These are phyloP conservation scores for Mycteria americana DNA, from an alignment of 2,797 vertebrate species.

Conservation along the genomic window DNA sequence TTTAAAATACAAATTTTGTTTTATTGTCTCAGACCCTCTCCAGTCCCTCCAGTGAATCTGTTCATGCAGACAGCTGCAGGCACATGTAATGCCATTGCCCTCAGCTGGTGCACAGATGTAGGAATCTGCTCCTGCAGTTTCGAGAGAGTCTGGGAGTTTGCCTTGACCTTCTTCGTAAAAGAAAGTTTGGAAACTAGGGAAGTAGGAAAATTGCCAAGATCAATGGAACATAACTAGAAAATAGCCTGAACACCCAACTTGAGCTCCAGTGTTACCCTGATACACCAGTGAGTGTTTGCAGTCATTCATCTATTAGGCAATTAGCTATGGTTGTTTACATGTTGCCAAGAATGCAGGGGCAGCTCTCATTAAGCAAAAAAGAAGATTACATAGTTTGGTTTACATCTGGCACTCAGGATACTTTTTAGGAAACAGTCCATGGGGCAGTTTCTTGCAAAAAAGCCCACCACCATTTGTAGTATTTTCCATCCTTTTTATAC, in stretches of 20 bases:
- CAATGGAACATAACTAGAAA: neutral
- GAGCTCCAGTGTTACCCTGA: neutral
- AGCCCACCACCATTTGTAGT: neutral
- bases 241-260: neutral
- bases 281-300: neutral
- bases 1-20: neutral
- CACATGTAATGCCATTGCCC: rapidly evolving
- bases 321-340: neutral
- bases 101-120: neutral
- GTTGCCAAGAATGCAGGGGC: neutral
- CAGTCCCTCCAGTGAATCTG: neutral
- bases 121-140: neutral
- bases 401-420: neutral
- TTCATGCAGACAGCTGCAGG: neutral
- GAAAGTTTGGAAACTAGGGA: neutral
- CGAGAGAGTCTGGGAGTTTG: neutral
- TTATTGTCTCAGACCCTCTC: neutral
- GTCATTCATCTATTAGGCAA: neutral
- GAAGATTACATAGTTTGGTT: neutral
- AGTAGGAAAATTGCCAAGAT: neutral
- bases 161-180: neutral
- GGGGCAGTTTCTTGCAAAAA: neutral
- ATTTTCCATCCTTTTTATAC: neutral
- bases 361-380: neutral
- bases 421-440: neutral